These are phyloP conservation scores for Fulmarus glacialis DNA, from an alignment of 2,113 vertebrate genomes.

Conservation along the genomic window DNA sequence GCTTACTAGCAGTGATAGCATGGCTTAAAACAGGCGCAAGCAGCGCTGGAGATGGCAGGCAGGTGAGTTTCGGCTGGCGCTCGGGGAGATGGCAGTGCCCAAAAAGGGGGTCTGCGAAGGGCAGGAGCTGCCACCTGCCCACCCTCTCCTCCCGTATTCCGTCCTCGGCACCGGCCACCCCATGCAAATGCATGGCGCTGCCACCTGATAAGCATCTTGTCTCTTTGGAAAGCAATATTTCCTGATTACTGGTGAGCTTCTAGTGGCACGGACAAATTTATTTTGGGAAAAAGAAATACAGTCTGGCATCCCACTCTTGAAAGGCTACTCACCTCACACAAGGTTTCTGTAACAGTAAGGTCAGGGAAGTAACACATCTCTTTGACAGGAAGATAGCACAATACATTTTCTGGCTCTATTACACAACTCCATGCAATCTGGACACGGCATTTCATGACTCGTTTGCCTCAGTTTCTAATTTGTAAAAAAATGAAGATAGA, in stretches of 20 bases:
- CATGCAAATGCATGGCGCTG: not conserved
- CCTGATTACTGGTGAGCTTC: conserved; percentile 18
- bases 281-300: conserved; percentile 44
- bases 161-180: rapidly evolving
- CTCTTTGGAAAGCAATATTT: conserved; percentile 11
- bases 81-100: not conserved
- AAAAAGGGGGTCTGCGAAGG: not conserved
- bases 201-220: not conserved
- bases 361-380: conserved; percentile 32
- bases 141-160: rapidly evolving
- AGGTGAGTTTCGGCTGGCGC: not conserved
- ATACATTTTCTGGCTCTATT: conserved; percentile 25
- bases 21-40: not conserved
- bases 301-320: conserved; percentile 5
- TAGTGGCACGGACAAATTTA: conserved; percentile 28
- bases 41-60: not conserved
- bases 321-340: conserved; percentile 30
- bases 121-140: not conserved
- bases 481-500: conserved; percentile 35
- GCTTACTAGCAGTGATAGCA: not conserved
- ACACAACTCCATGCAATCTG: conserved; percentile 7
- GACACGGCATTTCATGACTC: not conserved
- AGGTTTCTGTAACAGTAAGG: conserved; percentile 39
- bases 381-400: conserved; percentile 37
- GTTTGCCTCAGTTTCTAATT: conserved; percentile 53